Base-by-base conservation (phyloP, 2,113 vertebrate genomes). In the Machaerirhynchus nigripectus region DNA sequence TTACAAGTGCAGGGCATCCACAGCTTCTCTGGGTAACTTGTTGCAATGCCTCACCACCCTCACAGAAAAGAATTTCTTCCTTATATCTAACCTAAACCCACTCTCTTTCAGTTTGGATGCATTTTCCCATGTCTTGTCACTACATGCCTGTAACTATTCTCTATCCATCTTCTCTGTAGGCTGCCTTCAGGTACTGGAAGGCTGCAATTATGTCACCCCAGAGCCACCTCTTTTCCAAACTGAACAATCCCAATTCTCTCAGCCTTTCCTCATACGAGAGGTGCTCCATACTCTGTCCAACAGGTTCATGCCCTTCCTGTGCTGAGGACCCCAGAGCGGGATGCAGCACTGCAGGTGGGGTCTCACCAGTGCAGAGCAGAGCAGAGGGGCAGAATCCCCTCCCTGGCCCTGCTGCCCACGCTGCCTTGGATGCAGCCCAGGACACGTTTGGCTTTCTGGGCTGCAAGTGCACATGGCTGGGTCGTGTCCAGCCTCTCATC, bases 401-500 rank as follows among this genome's bases (percentile, higher is more conserved):
- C 20, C 50, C n/a, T 68, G 3, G 1, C 40, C 47, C 47, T 83
- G 39, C 61, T 76, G 61, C 14, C 47, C 60, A 40, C 4, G 0
- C 4, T 15, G 31, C 55, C 76, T 3, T 90, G 64, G 63, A 19
- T 69, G 35, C 47, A 76, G n/a, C 21, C 30, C 40, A 69, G n/a
- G 21, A 42, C 26, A 61, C 0, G 0, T 47, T 30, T 68, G 53
- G 7, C 12, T 61, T 1, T 55, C 63, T 69, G 70, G n/a, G 40
- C 26, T 35, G n/a, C 0, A 2, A 35, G 21, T 13, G 11, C 21
- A 6, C 20, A 27, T 31, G 2, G 15, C n/a, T 55, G 30, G 21
- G 11, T 27, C 14, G 7, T 68, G 61, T 9, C 30, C 70, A 75
- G 16, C n/a, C 30, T 15, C 39, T 47, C 69, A 40, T 0, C 13